Base-by-base conservation (phyloP, 2,113 vertebrate species). In the Perca schrenkii region DNA sequence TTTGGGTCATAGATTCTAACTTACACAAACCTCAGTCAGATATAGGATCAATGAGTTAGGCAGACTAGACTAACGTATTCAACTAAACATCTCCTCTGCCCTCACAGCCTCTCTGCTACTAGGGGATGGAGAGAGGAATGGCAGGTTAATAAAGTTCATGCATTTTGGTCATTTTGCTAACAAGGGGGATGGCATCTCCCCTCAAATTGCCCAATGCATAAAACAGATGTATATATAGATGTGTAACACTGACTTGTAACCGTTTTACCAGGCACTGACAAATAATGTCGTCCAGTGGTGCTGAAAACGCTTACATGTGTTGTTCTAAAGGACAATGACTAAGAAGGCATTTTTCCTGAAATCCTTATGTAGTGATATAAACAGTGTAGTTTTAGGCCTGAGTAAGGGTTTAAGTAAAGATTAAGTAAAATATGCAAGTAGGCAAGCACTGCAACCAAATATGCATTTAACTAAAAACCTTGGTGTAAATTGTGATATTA, bases 401-500 rank as follows among this genome's bases (percentile, higher is more conserved):
- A 31, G 31, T 49, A 25, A 61, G 3, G 8, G 21, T 28, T 13
- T 54, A 28, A 31, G 43, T 56, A 79, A 28, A 28, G 28, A 28
- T 28, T 28, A 28, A 28, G 54, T 3, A 40, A 72, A 79, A 73
- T 63, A 68, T 70, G 21, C 62, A 83, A 62, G 46, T 50, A 76
- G 65, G 46, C 61, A 80, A 65, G 46, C 52, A 56, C 43, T 52
- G n/a, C 50, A 73, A 61, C 28, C 28, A 85, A 77, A 40, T 70
- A 53, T 25, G 63, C 46, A 65, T 40, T 81, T 52, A 63, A 43
- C 58, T 74, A 66, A 80, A 81, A 79, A 75, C 15, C 43, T 43
- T 62, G 69, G 60, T 76, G 60, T 70, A 73, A 68, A 84, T 88
- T 66, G 75, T 60, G 47, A 78, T 66, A 68, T 49, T 49, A 47